Percentiles rank a stretch among this genome's conserved stretches.
Conservation (phyloP, 2,888 invertebrate species). For the Eristalis pertinax region DNA sequence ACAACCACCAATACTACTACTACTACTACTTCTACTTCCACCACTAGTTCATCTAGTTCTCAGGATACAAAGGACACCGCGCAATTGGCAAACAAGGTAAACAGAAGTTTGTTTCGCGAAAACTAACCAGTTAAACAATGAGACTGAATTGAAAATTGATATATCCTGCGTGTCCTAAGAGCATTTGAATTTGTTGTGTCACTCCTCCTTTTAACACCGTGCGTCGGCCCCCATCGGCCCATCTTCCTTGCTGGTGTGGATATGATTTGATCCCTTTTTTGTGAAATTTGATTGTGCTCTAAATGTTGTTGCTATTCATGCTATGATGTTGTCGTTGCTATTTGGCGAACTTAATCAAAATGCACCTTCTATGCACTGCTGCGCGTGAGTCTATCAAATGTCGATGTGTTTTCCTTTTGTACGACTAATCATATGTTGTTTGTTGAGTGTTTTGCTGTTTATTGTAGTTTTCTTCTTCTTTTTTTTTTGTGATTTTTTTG, state of each 20-base stretch:
- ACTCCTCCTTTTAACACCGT: background rate
- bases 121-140: constrained; percentile 21
- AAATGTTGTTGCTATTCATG: too few relatives aligned
- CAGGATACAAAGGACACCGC: constrained; percentile 69
- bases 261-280: constrained; percentile 1
- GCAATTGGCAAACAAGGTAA: constrained; percentile 69
- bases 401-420: background rate
- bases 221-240: background rate
- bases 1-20: constrained; percentile 19
- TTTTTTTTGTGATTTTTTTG: background rate
- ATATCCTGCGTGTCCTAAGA: constrained; percentile 68
- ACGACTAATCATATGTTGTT: constrained; percentile 32
- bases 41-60: constrained; percentile 67
- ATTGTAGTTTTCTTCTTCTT: constrained; percentile 40
- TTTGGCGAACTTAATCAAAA: background rate
- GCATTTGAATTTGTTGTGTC: constrained; percentile 54
- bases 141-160: constrained; percentile 8
- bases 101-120: constrained; percentile 1
- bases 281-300: constrained; percentile 19
- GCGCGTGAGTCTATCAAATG: background rate
- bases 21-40: constrained; percentile 27
- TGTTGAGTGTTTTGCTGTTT: constrained; percentile 58
- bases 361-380: background rate
- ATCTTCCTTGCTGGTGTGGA: too few relatives aligned
- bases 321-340: background rate